A percentile compares a stretch with the other conserved stretches of the same genome.
phyloP scores from a whole-genome alignment of 2,797 vertebrate genomes.

The Enteromius thamalakanensis region DNA sequence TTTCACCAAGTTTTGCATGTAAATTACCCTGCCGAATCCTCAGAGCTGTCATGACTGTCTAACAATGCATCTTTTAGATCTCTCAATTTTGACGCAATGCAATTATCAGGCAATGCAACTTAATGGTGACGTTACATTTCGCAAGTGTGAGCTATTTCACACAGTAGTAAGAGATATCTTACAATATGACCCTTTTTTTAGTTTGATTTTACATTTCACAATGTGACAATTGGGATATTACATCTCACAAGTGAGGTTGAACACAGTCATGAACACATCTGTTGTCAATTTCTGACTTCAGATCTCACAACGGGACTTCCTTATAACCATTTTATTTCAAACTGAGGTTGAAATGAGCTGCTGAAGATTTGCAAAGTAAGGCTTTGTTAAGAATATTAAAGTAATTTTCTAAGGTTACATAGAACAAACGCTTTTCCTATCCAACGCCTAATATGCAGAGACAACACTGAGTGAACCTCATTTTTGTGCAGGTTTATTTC shows the following conservation, averaged over 20 bases:
- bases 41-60: background rate
- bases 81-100: background rate
- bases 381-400: background rate
- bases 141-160: background rate
- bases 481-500: background rate
- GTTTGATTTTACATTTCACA: background rate
- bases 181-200: background rate
- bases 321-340: background rate
- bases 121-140: background rate
- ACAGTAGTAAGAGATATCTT: background rate
- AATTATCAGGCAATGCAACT: background rate
- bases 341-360: background rate
- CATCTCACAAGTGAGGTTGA: background rate
- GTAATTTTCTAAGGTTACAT: background rate
- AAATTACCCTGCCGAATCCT: background rate
- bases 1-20: background rate
- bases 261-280: background rate
- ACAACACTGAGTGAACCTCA: background rate
- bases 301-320: background rate
- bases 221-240: background rate
- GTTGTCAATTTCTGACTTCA: background rate
- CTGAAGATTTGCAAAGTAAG: background rate
- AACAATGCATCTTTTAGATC: background rate
- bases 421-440: background rate
- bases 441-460: background rate